Percentiles rank a stretch among this genome's conserved stretches.
These are phyloP conservation scores for Papilio gigon DNA, from an alignment of 2,888 invertebrate genomes.

Conservation along the genomic window DNA sequence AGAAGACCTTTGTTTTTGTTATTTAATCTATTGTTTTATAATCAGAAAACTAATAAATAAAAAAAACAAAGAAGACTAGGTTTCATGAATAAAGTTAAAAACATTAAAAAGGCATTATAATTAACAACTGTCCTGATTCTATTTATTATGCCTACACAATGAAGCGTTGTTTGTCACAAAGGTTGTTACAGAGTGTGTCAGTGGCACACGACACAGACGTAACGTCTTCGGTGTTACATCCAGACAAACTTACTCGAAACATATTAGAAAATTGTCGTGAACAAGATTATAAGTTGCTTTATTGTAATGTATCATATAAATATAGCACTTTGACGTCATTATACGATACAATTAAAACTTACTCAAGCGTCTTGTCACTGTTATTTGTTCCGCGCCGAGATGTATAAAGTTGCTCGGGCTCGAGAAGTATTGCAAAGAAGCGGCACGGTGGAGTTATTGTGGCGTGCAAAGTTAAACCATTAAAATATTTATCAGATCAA, in stretches of 20 bases:
- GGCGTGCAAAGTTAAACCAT: constrained; percentile 20
- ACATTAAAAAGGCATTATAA: background rate
- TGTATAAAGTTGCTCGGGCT: constrained; percentile 21
- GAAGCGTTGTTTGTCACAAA: constrained; percentile 45
- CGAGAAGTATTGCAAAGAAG: constrained; percentile 10
- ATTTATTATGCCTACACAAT: constrained; percentile 15
- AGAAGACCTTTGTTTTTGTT: too few relatives aligned
- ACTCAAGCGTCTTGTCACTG: background rate
- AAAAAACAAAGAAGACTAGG: background rate
- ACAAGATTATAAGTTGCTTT: background rate
- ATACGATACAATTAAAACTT: background rate
- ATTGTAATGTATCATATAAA: background rate
- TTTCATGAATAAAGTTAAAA: background rate
- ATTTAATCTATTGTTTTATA: too few relatives aligned
- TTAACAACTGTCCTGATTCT: constrained; percentile 25
- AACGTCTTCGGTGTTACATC: background rate
- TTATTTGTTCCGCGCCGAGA: constrained; percentile 47
- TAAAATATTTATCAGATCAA: constrained; percentile 24
- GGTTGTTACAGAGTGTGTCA: constrained; percentile 39
- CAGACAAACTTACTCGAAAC: background rate
- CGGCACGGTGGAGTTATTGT: constrained; percentile 14
- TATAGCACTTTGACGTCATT: too few relatives aligned
- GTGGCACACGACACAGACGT: constrained; percentile 7
- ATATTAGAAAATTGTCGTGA: background rate
- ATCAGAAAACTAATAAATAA: too few relatives aligned